phyloP scores from a whole-genome alignment of 2,888 invertebrate species.

The Pyrgus malvae region DNA sequence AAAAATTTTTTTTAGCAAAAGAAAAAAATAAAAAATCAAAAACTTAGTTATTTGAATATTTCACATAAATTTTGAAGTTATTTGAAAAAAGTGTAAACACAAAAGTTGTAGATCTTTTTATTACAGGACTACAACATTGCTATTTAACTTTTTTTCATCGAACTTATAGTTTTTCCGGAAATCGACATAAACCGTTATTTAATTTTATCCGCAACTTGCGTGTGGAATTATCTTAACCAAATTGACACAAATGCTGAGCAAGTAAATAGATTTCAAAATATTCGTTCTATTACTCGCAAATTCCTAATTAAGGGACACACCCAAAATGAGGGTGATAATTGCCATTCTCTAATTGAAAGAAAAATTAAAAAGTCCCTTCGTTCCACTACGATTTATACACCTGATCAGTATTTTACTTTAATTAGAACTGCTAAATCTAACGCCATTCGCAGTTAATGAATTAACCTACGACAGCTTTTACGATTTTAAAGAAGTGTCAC shows the following conservation, averaged over 20 bases:
- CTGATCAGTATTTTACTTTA: slow-evolving; percentile 20
- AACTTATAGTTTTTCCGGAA: too few relatives aligned
- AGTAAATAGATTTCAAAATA: not conserved
- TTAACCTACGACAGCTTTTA: slow-evolving; percentile 7
- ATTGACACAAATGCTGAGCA: not conserved
- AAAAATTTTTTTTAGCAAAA: too few relatives aligned
- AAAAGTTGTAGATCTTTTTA: too few relatives aligned
- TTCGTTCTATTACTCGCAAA: slow-evolving; percentile 21
- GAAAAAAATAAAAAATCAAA: too few relatives aligned
- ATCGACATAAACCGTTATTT: too few relatives aligned
- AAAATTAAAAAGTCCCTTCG: slow-evolving; percentile 15
- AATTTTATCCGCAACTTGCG: slow-evolving; percentile 19
- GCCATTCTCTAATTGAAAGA: slow-evolving; percentile 23
- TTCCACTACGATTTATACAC: slow-evolving; percentile 13
- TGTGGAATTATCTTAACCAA: slow-evolving; percentile 13
- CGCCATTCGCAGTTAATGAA: slow-evolving; percentile 15
- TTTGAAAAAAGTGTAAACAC: too few relatives aligned
- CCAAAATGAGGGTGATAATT: slow-evolving; percentile 25
- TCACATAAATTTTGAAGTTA: too few relatives aligned
- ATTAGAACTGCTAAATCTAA: slow-evolving; percentile 20
- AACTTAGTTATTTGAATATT: too few relatives aligned
- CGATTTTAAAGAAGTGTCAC: slow-evolving; percentile 26
- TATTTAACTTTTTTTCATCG: too few relatives aligned
- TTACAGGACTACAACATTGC: too few relatives aligned
- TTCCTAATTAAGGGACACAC: slow-evolving; percentile 21